phyloP scores from a whole-genome alignment of 2,888 invertebrate species.

The Corbicula japonica region DNA sequence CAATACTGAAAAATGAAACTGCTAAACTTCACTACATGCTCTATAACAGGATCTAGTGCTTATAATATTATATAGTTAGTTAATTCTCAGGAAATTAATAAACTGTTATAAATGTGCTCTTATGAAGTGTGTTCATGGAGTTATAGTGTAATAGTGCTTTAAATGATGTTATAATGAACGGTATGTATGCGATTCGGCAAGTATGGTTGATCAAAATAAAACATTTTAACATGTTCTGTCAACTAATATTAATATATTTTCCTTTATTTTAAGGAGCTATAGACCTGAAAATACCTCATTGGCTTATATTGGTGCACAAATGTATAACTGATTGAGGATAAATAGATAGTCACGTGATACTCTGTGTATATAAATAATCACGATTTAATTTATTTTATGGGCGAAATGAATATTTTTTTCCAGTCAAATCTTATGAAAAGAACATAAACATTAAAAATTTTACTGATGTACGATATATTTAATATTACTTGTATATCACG shows the following conservation, averaged over 20 bases:
- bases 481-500: too few species aligned
- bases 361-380: too few species aligned
- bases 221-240: background rate
- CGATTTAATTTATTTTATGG: too few species aligned
- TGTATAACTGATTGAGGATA: too few species aligned
- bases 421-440: too few species aligned
- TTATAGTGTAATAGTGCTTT: background rate
- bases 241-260: conserved; percentile 3
- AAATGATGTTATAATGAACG: too few species aligned
- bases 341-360: too few species aligned
- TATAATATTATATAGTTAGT: background rate
- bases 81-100: conserved; percentile 31
- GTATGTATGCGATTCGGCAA: too few species aligned
- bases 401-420: too few species aligned
- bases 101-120: background rate
- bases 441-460: too few species aligned
- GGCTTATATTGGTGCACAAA: conserved; percentile 32
- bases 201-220: too few species aligned
- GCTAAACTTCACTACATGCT: conserved; percentile 82
- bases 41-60: conserved; percentile 75
- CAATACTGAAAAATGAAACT: conserved; percentile 81
- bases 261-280: conserved; percentile 43
- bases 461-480: too few species aligned
- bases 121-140: conserved; percentile 31
- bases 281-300: conserved; percentile 47